phyloP scores from a whole-genome alignment of 2,113 vertebrate species.

The Synchiropus splendidus region DNA sequence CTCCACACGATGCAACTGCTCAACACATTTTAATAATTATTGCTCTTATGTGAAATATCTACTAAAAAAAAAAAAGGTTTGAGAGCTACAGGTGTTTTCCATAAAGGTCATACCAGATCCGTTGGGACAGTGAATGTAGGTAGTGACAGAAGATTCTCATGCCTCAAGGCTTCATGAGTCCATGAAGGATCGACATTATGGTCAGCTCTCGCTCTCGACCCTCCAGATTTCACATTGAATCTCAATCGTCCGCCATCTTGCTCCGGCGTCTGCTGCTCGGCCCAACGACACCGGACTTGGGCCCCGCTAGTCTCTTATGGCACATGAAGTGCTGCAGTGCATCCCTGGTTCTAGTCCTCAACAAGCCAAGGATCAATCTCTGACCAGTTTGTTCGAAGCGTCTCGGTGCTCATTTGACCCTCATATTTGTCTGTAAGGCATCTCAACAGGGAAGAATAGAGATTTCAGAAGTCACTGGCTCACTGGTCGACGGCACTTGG shows the following conservation, averaged over 20 bases:
- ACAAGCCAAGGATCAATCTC: slow-evolving; percentile 15
- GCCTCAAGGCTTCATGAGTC: slow-evolving; percentile 31
- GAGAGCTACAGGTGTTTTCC: slow-evolving; percentile 24
- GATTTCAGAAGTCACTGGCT: slow-evolving; percentile 20
- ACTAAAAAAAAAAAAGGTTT: slow-evolving; percentile 23
- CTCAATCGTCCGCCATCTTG: slow-evolving; percentile 25
- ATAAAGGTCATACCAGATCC: slow-evolving; percentile 46
- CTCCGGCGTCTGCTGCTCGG: slow-evolving; percentile 19
- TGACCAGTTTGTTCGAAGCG: slow-evolving; percentile 18
- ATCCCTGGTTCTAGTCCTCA: slow-evolving; percentile 17
- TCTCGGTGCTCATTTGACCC: slow-evolving; percentile 8
- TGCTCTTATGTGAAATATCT: slow-evolving; percentile 55
- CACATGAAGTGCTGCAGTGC: background rate
- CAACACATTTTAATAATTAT: slow-evolving; percentile 50
- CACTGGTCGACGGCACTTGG: slow-evolving; percentile 12
- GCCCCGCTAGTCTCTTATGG: too few species aligned
- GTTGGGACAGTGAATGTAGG: slow-evolving; percentile 33
- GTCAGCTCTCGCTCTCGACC: slow-evolving; percentile 30
- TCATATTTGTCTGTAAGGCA: slow-evolving; percentile 58
- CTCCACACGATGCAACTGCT: slow-evolving; percentile 34
- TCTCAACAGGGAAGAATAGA: slow-evolving; percentile 40
- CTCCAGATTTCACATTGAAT: too few species aligned
- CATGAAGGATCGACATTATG: slow-evolving; percentile 23
- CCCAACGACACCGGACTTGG: too few species aligned
- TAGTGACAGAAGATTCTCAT: slow-evolving; percentile 40